Evolutionary conservation across 2,888 invertebrate species (phyloP), one percentile per base, ranked within the genome.

Genomic region (Diadromus collaris): DNA sequence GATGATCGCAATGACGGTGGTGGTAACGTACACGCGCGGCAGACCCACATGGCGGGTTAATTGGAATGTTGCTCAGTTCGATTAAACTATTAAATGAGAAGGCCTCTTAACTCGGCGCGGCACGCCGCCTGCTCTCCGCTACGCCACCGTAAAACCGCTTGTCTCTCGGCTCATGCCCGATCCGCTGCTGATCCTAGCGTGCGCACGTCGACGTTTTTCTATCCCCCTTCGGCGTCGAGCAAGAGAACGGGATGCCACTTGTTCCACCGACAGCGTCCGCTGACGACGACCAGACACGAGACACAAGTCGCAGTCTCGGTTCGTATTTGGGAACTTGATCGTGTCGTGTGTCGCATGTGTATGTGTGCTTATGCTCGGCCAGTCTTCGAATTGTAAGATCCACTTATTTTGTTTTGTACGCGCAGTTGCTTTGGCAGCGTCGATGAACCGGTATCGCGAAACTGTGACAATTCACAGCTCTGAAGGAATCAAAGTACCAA

Each of bases 21-120:
- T 54, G 63, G 72, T 48, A 63, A 41, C 51, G 71, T 78, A 71
- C 60, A 63, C 72, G 69, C 63, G 74, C 58, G 51, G 54, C 34
- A 76, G 76, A 80, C 38, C 69, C 76, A 78, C 69, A 77, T 76
- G 83, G 81, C 79, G 82, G 83, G 82, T 85, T 86, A 87, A 88
- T 88, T 85, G 89, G 88, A 89, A 88, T 87, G 87, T 83, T 84
- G 87, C 84, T 79, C 82, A 78, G 81, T 79, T 84, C 85, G 86
- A 89, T 89, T 86, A 86, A 88, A 88, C 88, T 87, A 88, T 88
- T 89, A 86, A 83, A 82, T 81, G 80, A 81, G 80, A 76, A 81
- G 81, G 77, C 79, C 79, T 78, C 75, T 79, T 71, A 78, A 81
- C 77, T 78, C 71, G 68, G 75, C 65, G 80, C 60, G 70, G 56